These are phyloP conservation scores for Pediacus dermestoides DNA, from an alignment of 2,888 invertebrate genomes.

Conservation along the genomic window DNA sequence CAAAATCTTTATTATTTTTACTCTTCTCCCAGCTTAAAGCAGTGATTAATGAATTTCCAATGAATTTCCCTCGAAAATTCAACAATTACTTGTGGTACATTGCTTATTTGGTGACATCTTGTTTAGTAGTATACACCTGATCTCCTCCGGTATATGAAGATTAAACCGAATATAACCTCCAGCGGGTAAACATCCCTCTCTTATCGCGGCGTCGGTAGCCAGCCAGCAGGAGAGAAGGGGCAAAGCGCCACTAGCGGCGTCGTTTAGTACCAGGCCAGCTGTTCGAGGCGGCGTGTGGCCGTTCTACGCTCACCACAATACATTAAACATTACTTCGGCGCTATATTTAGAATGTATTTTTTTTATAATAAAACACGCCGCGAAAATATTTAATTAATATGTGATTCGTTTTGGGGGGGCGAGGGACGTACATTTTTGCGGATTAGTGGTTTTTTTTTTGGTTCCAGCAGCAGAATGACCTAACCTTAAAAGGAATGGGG, in stretches of 20 bases:
- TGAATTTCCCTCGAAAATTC: conserved; percentile 7
- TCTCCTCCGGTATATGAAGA: conserved; percentile 17
- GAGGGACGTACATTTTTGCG: conserved; percentile 5
- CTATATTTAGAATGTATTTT: conserved; percentile 28
- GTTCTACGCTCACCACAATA: conserved; percentile 22
- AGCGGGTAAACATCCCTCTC: conserved; percentile 27
- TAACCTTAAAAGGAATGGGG: conserved; percentile 24
- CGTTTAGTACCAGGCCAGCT: conserved; percentile 42
- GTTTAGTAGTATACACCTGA: conserved; percentile 19
- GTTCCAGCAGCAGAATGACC: conserved; percentile 13
- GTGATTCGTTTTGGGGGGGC: conserved; percentile 22
- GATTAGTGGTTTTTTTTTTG: conserved; percentile 9
- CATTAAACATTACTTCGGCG: conserved; percentile 24
- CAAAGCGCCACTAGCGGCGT: conserved; percentile 44
- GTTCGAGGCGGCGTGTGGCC: conserved; percentile 37
- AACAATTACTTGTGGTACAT: neutral
- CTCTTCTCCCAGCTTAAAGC: no score
- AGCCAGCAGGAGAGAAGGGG: conserved; percentile 30
- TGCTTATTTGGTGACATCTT: conserved; percentile 7
- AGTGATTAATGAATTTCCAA: conserved; percentile 1
- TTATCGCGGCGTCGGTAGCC: conserved; percentile 48
- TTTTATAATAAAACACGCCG: conserved; percentile 12
- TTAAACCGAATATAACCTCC: conserved; percentile 17
- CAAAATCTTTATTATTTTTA: no score
- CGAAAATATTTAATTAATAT: conserved; percentile 20